Evolutionary conservation across 2,113 vertebrate species (phyloP), one percentile per base, ranked within the genome.

Genomic region (Bothrops jararaca): DNA sequence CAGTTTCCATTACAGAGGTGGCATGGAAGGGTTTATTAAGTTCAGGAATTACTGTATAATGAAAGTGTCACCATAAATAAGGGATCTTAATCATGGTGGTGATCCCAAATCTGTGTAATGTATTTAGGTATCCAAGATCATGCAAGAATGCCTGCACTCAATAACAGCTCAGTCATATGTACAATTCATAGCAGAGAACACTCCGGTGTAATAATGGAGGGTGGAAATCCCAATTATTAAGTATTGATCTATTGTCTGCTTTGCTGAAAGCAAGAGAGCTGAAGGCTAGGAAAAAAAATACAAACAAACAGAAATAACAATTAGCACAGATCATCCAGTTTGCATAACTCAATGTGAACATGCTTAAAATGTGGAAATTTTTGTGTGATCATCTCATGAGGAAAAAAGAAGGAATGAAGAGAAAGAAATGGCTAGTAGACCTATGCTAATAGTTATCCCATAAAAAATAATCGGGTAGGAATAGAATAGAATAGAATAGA

Each of bases 141-240:
- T 20, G 8, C 50, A 64, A 64, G 85, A 34, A 60, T 39, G 23
- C 56, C 74, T 53, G 23, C 48, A 45, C 69, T 88, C 22, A 54
- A 74, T 74, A 89, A 64, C 23, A 88, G 50, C 34, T 13, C 15
- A 29, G 26, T 57, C 88, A 89, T 56, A 85, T 90, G 29, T 22
- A 89, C 74, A 85, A 86, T 58, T 60, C 53, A 91, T 60, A 91
- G 12, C 69, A 29, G 52, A 91, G 52, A 86, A 86, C 54, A 50
- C 54, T 58, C 26, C 13, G 0, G 15, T 74, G 86, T 52, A 92
- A 86, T 89, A 92, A 74, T 54, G 11, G 50, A 10, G 53, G 89
- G 15, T 89, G 91, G 86, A 89, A 92, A 92, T 92, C 86, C 86
- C 88, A 88, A 92, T 92, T 88, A 92, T 74, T 89, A 92, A 88